Evolutionary conservation across 2,888 invertebrate genomes (phyloP), one percentile per base, ranked within the genome.

Genomic region (Drosophila mulleri): DNA sequence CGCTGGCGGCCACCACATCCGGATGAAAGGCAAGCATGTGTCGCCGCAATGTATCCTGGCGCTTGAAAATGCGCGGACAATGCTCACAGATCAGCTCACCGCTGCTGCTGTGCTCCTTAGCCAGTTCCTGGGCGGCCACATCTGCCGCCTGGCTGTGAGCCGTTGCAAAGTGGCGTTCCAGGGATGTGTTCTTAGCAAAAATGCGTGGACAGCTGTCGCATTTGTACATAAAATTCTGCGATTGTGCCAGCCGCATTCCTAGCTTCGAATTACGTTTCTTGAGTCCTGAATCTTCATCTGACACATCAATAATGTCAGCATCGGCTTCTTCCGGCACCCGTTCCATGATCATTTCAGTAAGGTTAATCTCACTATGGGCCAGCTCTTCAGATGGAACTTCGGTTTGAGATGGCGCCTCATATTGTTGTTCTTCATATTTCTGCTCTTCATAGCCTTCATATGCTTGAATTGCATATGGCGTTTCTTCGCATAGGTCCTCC

Each of bases 41-140:
- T 0, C 94, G 94, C 26, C 94, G 94, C 60, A 95, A 91, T 83
- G 94, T 94, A 73, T 94, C 94, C 62, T 94, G 94, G 11, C 95
- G 93, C 52, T 94, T 94, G 72, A 95, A 95, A 70, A 93, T 93
- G 75, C 91, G 88, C 2, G 90, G 89, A 64, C 92, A 92, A 32
- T 89, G 80, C 4, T 66, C 70, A 47, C 92, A 92, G 37, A 78
- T 72, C n/a, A 91, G 74, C 7, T 76, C 71, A 0, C 63, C 76
- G 9, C 66, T 67, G n/a, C 58, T 74, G 72, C 61, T 77, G 60
- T 26, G 70, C 58, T 84, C 80, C 18, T 67, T 77, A 3, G 84
- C 80, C 62, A 87, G 53, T 39, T 83, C 72, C 53, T 73, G 71
- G 8, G 83, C 83, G 0, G 83, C 87, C 7, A 69, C 58, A 29